Evolutionary conservation across 2,888 invertebrate species (phyloP).

Genomic region (Craniophora ligustri): DNA sequence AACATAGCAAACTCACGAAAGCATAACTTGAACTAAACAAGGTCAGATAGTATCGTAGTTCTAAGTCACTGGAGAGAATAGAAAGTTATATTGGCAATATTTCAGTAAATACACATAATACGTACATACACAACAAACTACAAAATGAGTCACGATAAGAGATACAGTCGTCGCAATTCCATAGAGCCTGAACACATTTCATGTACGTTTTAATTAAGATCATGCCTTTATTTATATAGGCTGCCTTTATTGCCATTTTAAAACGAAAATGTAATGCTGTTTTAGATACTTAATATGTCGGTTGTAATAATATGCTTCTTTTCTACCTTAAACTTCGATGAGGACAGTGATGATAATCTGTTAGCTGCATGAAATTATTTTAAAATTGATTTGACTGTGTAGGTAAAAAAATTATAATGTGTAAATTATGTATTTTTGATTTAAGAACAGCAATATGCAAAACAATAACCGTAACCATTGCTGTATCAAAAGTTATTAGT

Average conservation of each 20-base stretch:
- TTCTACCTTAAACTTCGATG: constrained; percentile 27
- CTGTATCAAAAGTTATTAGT: no score
- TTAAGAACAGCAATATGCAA: no score
- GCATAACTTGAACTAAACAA: constrained; percentile 62
- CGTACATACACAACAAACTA: constrained; percentile 88
- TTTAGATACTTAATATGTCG: constrained; percentile 1
- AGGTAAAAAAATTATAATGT: no score
- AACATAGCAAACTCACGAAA: constrained; percentile 48
- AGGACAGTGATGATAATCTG: constrained; percentile 56
- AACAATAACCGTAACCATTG: no score
- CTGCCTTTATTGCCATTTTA: constrained; percentile 27
- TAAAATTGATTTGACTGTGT: no score
- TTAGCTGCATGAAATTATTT: constrained; percentile 18
- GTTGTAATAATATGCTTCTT: neutral
- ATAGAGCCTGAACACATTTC: constrained; percentile 68
- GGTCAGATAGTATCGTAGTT: constrained; percentile 78
- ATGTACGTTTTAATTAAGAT: constrained; percentile 36
- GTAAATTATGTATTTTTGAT: no score
- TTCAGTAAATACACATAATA: constrained; percentile 85
- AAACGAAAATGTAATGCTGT: constrained; percentile 16
- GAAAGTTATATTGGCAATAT: constrained; percentile 79
- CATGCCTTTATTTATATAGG: constrained; percentile 14
- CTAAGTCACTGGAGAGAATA: constrained; percentile 81
- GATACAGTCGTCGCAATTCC: constrained; percentile 87
- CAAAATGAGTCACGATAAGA: constrained; percentile 84